Evolutionary conservation across 2,113 vertebrate genomes (phyloP), one percentile per base, ranked within the genome.

Genomic region (Triplophysa siluroides): DNA sequence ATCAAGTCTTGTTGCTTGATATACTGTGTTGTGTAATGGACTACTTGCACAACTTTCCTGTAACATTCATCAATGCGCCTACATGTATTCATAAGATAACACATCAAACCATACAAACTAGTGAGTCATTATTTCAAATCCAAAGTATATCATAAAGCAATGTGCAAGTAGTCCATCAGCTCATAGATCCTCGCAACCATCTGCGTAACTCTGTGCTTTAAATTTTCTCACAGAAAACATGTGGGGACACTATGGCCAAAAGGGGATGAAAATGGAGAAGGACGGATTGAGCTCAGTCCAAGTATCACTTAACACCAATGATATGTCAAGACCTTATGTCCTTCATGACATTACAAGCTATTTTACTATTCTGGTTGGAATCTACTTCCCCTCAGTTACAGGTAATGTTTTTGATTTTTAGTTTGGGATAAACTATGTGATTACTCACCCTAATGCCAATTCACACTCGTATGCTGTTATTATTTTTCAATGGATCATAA

Each of bases 331-430:
- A 14, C 90, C 89, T 12, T 99, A 96, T 0, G 88, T 98, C 78
- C 90, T 94, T 72, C 95, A 92, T 7, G 96, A 99, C 86, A 95
- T 98, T 63, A 82, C 91, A 83, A 96, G 97, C 19, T 95, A 90
- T 83, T 98, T 99, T 90, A 99, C 96, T 24, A 85, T 98, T 90
- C 91, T 99, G 78, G 94, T 99, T n/a, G 97, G 97, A 78, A 98
- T 99, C 86, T 99, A 96, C 91, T 98, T 99, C 85, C 97, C 97
- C 1, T 98, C 97, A 0, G 97, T 99, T 79, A 99, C 97, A 69
- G 97, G 97, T 98, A 87, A 83, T 47, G 19, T 19, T 58, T 2
- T n/a, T 21, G 2, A 10, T n/a, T 16, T 58, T n/a, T 2, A 14
- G 3, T 6, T 52, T 6, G 2, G 43, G 43, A 11, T 45, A 45